Evolutionary conservation across 2,797 vertebrate species (phyloP), one percentile per base, ranked within the genome.

Genomic region (Chiroxiphia lanceolata): DNA sequence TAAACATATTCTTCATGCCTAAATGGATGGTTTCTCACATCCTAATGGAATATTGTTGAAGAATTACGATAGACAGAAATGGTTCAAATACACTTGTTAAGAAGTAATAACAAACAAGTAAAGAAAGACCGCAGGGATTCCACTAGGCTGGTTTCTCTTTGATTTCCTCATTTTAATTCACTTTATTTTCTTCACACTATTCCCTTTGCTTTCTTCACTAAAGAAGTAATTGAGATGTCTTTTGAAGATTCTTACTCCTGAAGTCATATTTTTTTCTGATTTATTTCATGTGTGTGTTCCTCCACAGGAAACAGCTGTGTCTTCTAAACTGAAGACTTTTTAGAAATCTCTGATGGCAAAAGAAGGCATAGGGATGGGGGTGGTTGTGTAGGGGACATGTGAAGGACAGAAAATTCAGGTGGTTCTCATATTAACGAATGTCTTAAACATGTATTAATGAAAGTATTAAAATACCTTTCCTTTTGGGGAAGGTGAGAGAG

Each of bases 1-100:
- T 6, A 89, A 96, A 91, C 59, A 56, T 93, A 89, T 74, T 91
- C 75, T 89, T 96, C 29, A 65, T 91, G 47, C 36, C 57, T 89
- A 83, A 86, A 78, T 6, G 34, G 33, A 89, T 83, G 42, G 56
- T 85, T 96, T 96, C 83, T 90, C 84, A 31, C 61, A 90, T 90
- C 60, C 63, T 94, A 60, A 80, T 87, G 77, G 64, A 90, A 80
- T 89, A 74, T 80, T 93, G 48, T 29, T 87, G 80, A 79, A 84
- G 67, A 94, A 90, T 94, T 87, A 31, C 26, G 85, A 50, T 82
- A 74, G 64, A 74, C 27, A 15, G 68, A 84, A 93, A 36, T 59
- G 33, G 38, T 79, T 93, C 70, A 80, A 95, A 80, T 59, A 83
- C 45, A 38, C 54, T 90, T 83, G 40, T 69, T 67, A 68, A 76